Conservation (phyloP, 2,113 vertebrate genomes). For the Ptilorrhoa leucosticta region DNA sequence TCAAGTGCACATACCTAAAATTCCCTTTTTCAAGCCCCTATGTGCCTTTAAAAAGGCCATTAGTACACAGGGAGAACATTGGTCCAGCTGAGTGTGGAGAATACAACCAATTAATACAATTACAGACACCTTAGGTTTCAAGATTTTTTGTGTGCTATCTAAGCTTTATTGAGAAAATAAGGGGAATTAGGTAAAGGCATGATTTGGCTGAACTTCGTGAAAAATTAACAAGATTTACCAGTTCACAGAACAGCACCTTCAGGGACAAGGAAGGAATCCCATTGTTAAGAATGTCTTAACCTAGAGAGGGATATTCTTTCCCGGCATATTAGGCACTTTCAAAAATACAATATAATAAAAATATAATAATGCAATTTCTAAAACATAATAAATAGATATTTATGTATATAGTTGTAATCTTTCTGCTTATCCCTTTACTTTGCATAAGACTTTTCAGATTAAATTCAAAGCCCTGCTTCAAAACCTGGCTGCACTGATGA, state of each 20-base stretch:
- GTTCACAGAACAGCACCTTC: not conserved
- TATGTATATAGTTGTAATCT: not conserved
- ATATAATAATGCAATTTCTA: not conserved
- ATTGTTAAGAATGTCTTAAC: not conserved
- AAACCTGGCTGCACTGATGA: not conserved
- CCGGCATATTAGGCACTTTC: not conserved
- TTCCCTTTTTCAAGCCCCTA: not conserved
- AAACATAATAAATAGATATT: too few relatives aligned
- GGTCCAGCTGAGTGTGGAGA: not conserved
- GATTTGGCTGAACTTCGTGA: not conserved
- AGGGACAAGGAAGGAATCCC: not conserved
- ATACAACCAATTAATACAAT: not conserved
- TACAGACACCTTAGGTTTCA: not conserved
- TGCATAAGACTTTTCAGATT: not conserved
- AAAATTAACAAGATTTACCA: not conserved
- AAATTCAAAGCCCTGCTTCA: not conserved
- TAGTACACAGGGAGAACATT: not conserved
- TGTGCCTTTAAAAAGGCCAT: not conserved
- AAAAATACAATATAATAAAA: not conserved
- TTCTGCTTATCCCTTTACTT: not conserved
- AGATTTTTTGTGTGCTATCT: not conserved
- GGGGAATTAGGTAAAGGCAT: not conserved
- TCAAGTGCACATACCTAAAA: not conserved
- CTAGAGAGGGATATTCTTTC: not conserved
- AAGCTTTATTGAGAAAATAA: not conserved